Conservation (phyloP, 2,797 vertebrate genomes). For the Benthosema pterotum region DNA sequence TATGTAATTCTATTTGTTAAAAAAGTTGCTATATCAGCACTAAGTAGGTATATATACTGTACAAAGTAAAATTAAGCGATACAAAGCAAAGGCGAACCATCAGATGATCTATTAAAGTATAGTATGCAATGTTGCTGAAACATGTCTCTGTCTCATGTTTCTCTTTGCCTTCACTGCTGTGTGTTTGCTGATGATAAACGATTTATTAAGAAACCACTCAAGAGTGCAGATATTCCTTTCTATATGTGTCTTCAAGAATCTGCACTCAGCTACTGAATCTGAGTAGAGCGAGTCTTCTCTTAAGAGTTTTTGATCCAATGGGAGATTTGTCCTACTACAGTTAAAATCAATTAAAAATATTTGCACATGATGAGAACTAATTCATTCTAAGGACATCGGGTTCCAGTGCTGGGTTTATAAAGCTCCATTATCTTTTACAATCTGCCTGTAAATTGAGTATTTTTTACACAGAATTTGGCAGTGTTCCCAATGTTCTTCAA, state of each 20-base stretch:
- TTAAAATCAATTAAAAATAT: conserved; percentile 57
- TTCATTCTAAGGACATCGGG: conserved; percentile 45
- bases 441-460: conserved; percentile 34
- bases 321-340: conserved; percentile 30
- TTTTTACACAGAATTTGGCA: conserved; percentile 46
- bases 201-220: no score
- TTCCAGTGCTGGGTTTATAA: conserved; percentile 27
- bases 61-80: conserved; percentile 64
- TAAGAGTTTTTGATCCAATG: no score
- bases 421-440: conserved; percentile 41
- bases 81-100: conserved; percentile 39
- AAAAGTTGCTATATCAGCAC: no score
- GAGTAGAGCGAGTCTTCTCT: no score
- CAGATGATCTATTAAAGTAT: conserved; percentile 59
- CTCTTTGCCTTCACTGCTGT: no score
- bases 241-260: no score
- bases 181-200: no score
- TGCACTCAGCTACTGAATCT: no score
- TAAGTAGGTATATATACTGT: not conserved
- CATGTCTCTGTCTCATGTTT: no score
- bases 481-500: conserved; percentile 37
- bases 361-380: conserved; percentile 43
- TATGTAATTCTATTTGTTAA: no score
- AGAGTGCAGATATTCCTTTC: no score
- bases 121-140: conserved; percentile 32